A percentile compares a stretch with the other conserved stretches of the same genome.
Conservation (phyloP, 2,797 vertebrate genomes). For the Diplodus puntazzo region DNA sequence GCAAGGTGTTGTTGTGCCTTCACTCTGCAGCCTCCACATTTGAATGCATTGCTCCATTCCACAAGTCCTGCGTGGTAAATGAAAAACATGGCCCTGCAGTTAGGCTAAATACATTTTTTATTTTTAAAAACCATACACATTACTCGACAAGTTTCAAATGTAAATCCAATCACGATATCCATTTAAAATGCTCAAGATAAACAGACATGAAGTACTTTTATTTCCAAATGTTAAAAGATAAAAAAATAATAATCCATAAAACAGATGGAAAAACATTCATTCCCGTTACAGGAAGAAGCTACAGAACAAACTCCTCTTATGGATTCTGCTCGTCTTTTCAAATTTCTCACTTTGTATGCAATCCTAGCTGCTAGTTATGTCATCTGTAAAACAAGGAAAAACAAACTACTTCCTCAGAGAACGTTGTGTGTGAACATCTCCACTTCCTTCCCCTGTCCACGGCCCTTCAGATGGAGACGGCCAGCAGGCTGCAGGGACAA, state of each 20-base stretch:
- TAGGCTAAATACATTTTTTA: conserved; percentile 92
- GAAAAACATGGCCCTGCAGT: conserved; percentile 77
- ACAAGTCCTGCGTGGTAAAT: conserved; percentile 58
- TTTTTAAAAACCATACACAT: conserved; percentile 93
- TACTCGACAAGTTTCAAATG: conserved; percentile 92
- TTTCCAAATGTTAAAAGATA: conserved; percentile 90
- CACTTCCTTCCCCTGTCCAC: conserved; percentile 42
- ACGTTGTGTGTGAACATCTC: conserved; percentile 61
- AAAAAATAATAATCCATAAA: conserved; percentile 88
- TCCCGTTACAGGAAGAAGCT: conserved; percentile 89
- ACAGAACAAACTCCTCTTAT: conserved; percentile 84
- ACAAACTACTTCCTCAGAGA: conserved; percentile 66
- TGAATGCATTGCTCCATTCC: not conserved
- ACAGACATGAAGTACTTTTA: conserved; percentile 90
- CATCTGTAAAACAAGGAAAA: conserved; percentile 81
- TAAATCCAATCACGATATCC: conserved; percentile 91
- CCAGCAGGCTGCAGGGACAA: conserved; percentile 67
- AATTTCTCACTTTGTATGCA: conserved; percentile 74
- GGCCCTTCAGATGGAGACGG: conserved; percentile 49
- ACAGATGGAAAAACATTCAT: conserved; percentile 90
- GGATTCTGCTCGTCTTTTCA: conserved; percentile 75
- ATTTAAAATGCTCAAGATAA: conserved; percentile 92
- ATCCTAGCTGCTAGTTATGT: conserved; percentile 79
- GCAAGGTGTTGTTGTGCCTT: not conserved
- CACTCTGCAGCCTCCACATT: not conserved